Evolutionary conservation across 2,113 vertebrate genomes (phyloP).

Genomic region (Dasyurus viverrinus): DNA sequence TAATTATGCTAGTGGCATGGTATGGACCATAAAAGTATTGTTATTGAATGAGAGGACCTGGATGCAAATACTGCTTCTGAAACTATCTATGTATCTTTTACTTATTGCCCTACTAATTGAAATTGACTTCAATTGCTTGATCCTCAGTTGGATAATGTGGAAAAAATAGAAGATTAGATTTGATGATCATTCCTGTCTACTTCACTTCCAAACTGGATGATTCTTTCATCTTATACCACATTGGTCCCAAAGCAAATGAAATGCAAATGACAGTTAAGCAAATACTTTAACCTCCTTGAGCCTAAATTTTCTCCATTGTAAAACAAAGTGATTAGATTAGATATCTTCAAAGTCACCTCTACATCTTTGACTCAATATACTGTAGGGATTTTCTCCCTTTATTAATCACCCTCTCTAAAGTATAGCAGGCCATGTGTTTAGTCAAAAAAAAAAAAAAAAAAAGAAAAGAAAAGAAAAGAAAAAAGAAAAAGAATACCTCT

Average conservation of each 20-base stretch:
- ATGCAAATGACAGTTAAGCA: neutral
- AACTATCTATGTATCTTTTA: neutral
- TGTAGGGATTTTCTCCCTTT: neutral
- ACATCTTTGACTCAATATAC: neutral
- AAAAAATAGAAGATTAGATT: neutral
- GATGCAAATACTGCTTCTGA: neutral
- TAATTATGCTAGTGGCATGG: neutral
- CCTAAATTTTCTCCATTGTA: neutral
- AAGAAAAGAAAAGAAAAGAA: too few relatives aligned
- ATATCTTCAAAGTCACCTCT: neutral
- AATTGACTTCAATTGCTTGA: neutral
- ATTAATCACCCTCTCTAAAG: neutral
- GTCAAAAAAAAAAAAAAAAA: neutral
- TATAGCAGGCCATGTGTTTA: neutral
- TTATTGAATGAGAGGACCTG: neutral
- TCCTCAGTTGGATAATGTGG: neutral
- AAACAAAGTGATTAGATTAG: neutral
- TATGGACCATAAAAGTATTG: neutral
- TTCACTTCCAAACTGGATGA: neutral
- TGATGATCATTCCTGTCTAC: neutral
- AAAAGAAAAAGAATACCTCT: neutral
- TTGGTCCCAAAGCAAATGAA: neutral
- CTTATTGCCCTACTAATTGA: neutral
- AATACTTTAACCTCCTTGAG: neutral
- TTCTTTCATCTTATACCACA: neutral